Evolutionary conservation across 2,113 vertebrate species (phyloP).

Genomic region (Gymnarchus niloticus): DNA sequence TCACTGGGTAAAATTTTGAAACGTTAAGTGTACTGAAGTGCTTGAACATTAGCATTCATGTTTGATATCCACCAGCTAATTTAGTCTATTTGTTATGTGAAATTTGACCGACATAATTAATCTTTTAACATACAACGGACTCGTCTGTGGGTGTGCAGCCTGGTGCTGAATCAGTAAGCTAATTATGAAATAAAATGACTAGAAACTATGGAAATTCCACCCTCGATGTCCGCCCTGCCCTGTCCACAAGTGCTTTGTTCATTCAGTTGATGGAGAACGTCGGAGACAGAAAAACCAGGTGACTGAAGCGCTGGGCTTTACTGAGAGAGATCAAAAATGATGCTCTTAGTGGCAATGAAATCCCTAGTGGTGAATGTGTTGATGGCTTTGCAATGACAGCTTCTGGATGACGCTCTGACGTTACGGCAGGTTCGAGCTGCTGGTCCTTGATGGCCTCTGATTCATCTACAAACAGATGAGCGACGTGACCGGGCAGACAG

Average conservation of each 20-base stretch:
- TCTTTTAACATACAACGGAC: no score
- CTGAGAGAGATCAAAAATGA: neutral
- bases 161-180: neutral
- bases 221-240: no score
- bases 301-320: neutral
- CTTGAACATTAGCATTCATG: no score
- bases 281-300: neutral
- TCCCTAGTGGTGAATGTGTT: neutral
- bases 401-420: neutral
- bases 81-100: no score
- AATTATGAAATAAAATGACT: neutral
- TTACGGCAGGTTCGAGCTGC: neutral
- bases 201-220: neutral
- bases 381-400: neutral
- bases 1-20: no score
- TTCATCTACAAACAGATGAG: no score
- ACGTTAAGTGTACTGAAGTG: no score
- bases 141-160: neutral
- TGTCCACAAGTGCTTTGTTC: neutral
- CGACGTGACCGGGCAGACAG: no score
- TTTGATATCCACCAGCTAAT: no score
- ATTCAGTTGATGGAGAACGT: neutral
- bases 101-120: no score
- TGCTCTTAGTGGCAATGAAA: neutral
- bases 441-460: no score